phyloP scores from a whole-genome alignment of 1,140 invertebrate genomes.

The Venturia canescens region DNA sequence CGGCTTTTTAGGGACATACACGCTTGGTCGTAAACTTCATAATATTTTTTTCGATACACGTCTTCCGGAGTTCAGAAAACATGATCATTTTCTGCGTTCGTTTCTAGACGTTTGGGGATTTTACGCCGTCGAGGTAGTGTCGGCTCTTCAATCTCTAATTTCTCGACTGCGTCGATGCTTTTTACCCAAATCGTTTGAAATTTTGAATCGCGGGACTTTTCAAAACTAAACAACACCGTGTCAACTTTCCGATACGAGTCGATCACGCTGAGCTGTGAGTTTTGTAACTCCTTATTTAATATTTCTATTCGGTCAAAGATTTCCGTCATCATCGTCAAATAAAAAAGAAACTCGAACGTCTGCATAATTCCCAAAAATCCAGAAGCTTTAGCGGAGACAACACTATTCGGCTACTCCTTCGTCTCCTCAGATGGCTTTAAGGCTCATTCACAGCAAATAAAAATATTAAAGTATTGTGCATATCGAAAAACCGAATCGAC shows the following conservation, averaged over 20 bases:
- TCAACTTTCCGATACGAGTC: constrained; percentile 40
- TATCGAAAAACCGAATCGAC: no score
- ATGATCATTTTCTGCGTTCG: no score
- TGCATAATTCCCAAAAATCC: constrained; percentile 43
- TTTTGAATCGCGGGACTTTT: constrained; percentile 13
- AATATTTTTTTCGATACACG: no score
- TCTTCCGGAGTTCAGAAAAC: no score
- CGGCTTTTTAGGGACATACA: no score
- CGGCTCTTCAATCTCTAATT: constrained; percentile 38
- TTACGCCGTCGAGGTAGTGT: constrained; percentile 33
- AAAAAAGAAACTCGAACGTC: constrained; percentile 46
- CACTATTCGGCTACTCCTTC: constrained; percentile 32
- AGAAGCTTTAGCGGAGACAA: constrained; percentile 39
- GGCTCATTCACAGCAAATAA: no score
- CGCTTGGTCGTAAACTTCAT: no score
- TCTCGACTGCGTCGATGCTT: constrained; percentile 8
- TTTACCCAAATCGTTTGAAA: constrained; percentile 44
- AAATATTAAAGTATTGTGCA: no score
- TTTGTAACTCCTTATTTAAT: constrained; percentile 39
- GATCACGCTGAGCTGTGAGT: constrained; percentile 32
- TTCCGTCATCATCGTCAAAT: constrained; percentile 38
- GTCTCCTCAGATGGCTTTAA: no score
- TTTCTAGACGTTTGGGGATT: no score
- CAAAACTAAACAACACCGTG: constrained; percentile 30
- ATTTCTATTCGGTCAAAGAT: constrained; percentile 43